These are phyloP conservation scores for Volucella inanis DNA, from an alignment of 2,888 invertebrate genomes.

Conservation along the genomic window DNA sequence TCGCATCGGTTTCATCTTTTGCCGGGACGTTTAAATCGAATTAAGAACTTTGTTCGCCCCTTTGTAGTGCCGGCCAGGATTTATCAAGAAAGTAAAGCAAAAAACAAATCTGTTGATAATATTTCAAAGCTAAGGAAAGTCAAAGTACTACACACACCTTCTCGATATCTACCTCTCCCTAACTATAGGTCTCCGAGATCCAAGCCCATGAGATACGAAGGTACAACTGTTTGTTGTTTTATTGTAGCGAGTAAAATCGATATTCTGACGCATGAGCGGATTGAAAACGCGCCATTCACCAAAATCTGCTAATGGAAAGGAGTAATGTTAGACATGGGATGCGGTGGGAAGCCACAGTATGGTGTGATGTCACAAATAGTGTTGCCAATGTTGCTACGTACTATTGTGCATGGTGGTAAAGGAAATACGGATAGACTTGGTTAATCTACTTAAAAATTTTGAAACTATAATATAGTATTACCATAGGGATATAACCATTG, in stretches of 20 bases:
- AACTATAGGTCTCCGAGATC: too few species aligned
- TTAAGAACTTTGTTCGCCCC: constrained; percentile 23
- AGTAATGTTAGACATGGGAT: background rate
- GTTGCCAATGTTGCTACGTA: background rate
- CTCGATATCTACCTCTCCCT: too few species aligned
- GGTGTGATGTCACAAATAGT: constrained; percentile 1
- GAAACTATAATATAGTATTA: too few species aligned
- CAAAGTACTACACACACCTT: too few species aligned
- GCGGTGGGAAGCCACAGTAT: background rate
- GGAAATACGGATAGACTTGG: too few species aligned
- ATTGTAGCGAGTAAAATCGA: constrained; percentile 56
- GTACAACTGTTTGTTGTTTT: background rate
- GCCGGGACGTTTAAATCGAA: constrained; percentile 44
- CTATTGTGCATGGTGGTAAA: too few species aligned
- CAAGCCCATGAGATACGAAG: too few species aligned
- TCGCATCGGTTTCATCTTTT: constrained; percentile 35
- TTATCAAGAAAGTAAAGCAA: too few species aligned
- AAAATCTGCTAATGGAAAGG: constrained; percentile 25
- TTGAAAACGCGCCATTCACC: constrained; percentile 68
- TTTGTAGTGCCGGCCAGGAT: background rate
- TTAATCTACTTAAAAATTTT: too few species aligned
- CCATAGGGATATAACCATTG: too few species aligned
- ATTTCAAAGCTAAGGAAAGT: too few species aligned
- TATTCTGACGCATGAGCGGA: constrained; percentile 57
- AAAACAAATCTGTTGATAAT: too few species aligned